Evolutionary conservation across 2,888 invertebrate species (phyloP), one percentile per base, ranked within the genome.

Genomic region (Drosophila emarginata): DNA sequence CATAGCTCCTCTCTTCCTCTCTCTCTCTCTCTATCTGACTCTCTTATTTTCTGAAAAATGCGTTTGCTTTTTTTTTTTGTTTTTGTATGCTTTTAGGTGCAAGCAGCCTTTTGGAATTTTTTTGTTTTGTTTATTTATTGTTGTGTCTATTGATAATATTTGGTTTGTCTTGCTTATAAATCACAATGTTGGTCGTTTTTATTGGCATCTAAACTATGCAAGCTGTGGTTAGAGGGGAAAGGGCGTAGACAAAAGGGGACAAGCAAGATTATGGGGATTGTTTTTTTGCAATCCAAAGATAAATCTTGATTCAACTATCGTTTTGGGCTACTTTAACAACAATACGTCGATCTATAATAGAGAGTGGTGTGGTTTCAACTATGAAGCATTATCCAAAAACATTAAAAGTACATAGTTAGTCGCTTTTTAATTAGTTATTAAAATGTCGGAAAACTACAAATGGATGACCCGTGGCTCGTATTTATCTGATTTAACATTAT

Each of bases 161-260:
- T 74, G 64, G 72, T 68, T 84, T 79, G 81, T 87, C 88, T 85
- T 87, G 88, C 87, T 80, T 89, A 89, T 79, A 87, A 87, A 89
- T 87, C 89, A 45, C 40, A 79, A 67, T 77, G 76, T 89, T 89
- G 89, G 80, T 78, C 76, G 78, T 60, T 76, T 69, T 86, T 85
- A 76, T 79, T 77, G 85, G 86, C 82, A 85, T 82, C 78, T 72
- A 50, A 84, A 70, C 71, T 80, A 87, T 83, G 83, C 81, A 80
- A 72, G 61, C 61, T 36, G 56, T 67, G 37, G 26, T 61, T 18
- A 18, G 45, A 28, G 15, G 2, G 36, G 77, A 85, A 70, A 56
- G 85, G 85, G 66, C 72, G 72, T 54, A 56, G 56, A 23, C 23
- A 14, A 40, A 12, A 58, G 18, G 40, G 40, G 40, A 9, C 40